Conservation (phyloP, 2,888 invertebrate species). For the Papilio elwesi region DNA sequence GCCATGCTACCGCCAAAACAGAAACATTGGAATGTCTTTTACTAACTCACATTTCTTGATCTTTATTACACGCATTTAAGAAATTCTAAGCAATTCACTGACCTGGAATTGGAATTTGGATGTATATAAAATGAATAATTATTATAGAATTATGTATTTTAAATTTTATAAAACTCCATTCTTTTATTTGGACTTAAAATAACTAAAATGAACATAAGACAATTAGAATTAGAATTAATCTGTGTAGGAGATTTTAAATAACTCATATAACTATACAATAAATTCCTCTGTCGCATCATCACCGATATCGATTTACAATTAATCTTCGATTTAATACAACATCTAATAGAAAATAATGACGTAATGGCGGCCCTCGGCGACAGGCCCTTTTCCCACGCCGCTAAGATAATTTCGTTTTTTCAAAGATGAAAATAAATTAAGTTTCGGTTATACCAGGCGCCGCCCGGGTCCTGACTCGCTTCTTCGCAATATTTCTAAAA, state of each 20-base stretch:
- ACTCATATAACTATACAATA: neutral
- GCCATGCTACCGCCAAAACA: no score
- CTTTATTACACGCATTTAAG: no score
- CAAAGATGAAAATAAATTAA: conserved; percentile 81
- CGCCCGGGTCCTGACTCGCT: conserved; percentile 76
- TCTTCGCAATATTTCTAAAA: conserved; percentile 83
- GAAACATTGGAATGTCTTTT: no score
- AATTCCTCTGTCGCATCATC: conserved; percentile 58
- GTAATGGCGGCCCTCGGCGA: conserved; percentile 83
- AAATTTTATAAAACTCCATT: no score
- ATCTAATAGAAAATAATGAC: conserved; percentile 84
- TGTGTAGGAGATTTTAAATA: conserved; percentile 15
- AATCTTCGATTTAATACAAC: conserved; percentile 80
- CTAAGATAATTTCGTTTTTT: conserved; percentile 74
- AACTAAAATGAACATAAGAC: no score
- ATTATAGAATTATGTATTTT: no score
- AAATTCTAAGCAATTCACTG: no score
- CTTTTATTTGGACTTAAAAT: no score
- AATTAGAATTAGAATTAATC: no score
- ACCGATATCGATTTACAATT: conserved; percentile 80
- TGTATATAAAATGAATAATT: no score
- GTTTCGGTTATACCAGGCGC: conserved; percentile 82
- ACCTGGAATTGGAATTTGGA: no score
- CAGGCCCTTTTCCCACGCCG: conserved; percentile 83
- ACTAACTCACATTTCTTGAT: no score